Conservation (phyloP, 2,797 vertebrate genomes). For the Falco naumanni region DNA sequence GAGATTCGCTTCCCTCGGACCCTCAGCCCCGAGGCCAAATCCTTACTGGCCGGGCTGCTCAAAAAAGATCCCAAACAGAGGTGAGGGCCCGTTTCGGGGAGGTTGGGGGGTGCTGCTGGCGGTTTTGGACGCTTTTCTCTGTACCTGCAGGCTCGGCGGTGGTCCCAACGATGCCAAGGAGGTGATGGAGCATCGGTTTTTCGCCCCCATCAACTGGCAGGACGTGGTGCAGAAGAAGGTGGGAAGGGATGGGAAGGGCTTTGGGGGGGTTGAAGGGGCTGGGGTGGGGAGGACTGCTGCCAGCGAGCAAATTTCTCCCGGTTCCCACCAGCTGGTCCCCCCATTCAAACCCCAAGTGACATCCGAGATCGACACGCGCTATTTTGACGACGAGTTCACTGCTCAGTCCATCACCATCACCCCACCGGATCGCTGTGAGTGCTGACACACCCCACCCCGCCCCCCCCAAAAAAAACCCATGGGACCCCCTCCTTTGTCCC, state of each 20-base stretch:
- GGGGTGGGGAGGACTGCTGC: neutral
- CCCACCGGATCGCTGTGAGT: constrained; percentile 94
- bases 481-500: neutral
- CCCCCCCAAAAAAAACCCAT: too few species aligned
- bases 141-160: constrained; percentile 85
- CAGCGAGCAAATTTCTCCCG: accelerated
- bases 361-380: constrained; percentile 92
- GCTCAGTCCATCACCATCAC: constrained; percentile 95
- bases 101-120: too few species aligned
- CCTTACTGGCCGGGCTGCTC: constrained; percentile 90
- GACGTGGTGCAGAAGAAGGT: constrained; percentile 93
- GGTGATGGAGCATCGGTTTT: constrained; percentile 95
- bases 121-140: accelerated
- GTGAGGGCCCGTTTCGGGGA: constrained; percentile 56
- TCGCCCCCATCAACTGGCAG: constrained; percentile 89
- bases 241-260: neutral
- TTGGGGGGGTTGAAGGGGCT: neutral
- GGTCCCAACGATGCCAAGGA: constrained; percentile 92
- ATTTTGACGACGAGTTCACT: constrained; percentile 96
- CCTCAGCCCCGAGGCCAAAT: constrained; percentile 89
- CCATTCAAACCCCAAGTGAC: constrained; percentile 96
- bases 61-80: constrained; percentile 95
- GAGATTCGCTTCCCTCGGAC: constrained; percentile 94
- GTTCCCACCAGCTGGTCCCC: constrained; percentile 81
- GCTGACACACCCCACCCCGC: too few species aligned